Evolutionary conservation across 2,888 invertebrate genomes (phyloP).

Genomic region (Steinernema scapterisci): DNA sequence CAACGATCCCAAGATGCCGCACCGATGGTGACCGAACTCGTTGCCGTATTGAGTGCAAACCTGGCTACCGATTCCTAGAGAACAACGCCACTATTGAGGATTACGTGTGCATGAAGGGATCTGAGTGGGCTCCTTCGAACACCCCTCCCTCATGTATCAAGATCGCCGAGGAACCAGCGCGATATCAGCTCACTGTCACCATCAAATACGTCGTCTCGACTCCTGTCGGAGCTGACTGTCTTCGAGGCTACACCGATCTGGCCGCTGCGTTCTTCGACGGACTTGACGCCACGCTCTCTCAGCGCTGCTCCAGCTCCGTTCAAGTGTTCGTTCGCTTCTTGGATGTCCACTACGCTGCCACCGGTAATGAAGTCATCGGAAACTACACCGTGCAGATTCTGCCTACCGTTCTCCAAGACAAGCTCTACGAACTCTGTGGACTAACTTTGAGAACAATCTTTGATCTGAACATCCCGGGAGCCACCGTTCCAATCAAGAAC

Average conservation of each 20-base stretch:
- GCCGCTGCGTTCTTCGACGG: constrained; percentile 60
- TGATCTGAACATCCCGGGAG: constrained; percentile 88
- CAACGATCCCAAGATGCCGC: constrained; percentile 75
- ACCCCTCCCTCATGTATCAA: constrained; percentile 93
- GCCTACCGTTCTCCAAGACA: constrained; percentile 85
- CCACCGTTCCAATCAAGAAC: constrained; percentile 60
- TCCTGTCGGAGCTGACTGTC: constrained; percentile 58
- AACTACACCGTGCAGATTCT: constrained; percentile 85
- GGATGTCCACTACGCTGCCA: constrained; percentile 74
- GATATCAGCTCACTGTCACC: constrained; percentile 64
- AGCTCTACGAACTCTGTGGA: constrained; percentile 90
- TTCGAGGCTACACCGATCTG: constrained; percentile 60
- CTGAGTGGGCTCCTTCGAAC: constrained; percentile 75
- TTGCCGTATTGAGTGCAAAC: constrained; percentile 69
- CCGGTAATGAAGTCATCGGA: constrained; percentile 71
- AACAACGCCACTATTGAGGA: constrained; percentile 31
- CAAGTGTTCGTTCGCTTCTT: constrained; percentile 91
- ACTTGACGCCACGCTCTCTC: constrained; percentile 83
- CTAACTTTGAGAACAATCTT: constrained; percentile 90
- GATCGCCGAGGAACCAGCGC: constrained; percentile 72
- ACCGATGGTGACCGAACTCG: constrained; percentile 77
- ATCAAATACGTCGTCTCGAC: constrained; percentile 58
- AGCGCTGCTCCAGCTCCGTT: constrained; percentile 90
- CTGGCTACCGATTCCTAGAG: constrained; percentile 63
- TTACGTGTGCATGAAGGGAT: constrained; percentile 72